Conservation (phyloP, 2,113 vertebrate species). For the Spilogale gracilis region DNA sequence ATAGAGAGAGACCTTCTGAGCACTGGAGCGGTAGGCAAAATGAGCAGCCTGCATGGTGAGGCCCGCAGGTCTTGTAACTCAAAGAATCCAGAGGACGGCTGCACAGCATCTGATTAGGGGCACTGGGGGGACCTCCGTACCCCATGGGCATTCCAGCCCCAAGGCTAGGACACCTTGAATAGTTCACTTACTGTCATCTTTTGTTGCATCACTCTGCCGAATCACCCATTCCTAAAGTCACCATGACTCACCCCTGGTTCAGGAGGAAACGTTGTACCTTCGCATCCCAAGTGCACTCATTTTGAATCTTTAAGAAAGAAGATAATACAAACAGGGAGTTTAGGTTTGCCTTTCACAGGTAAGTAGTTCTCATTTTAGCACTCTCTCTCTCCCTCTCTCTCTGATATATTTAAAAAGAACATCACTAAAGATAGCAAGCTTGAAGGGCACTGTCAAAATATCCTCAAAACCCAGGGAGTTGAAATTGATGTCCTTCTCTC, state of each 20-base stretch:
- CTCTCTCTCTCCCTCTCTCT: not conserved
- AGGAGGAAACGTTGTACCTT: not conserved
- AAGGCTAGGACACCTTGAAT: not conserved
- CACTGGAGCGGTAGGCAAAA: not conserved
- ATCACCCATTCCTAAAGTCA: slow-evolving; percentile 25
- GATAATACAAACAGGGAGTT: not conserved
- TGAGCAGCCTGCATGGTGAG: not conserved
- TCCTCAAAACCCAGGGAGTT: not conserved
- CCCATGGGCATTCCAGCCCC: not conserved
- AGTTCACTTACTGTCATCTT: not conserved
- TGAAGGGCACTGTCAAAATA: not conserved
- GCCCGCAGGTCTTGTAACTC: not conserved
- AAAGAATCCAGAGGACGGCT: not conserved
- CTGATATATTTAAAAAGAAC: not conserved
- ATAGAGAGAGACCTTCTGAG: not conserved
- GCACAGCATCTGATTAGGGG: not conserved
- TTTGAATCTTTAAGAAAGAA: slow-evolving; percentile 51
- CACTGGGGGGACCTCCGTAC: not conserved
- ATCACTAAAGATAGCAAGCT: not conserved
- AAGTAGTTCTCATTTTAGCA: slow-evolving; percentile 27
- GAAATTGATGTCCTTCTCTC: not conserved
- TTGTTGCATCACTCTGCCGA: slow-evolving; percentile 21
- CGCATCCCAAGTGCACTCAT: not conserved
- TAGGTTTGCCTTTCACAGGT: slow-evolving; percentile 25
- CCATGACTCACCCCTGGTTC: not conserved